Base-by-base conservation (phyloP, 1,140 invertebrate genomes). In the Sycophaga agraensis region DNA sequence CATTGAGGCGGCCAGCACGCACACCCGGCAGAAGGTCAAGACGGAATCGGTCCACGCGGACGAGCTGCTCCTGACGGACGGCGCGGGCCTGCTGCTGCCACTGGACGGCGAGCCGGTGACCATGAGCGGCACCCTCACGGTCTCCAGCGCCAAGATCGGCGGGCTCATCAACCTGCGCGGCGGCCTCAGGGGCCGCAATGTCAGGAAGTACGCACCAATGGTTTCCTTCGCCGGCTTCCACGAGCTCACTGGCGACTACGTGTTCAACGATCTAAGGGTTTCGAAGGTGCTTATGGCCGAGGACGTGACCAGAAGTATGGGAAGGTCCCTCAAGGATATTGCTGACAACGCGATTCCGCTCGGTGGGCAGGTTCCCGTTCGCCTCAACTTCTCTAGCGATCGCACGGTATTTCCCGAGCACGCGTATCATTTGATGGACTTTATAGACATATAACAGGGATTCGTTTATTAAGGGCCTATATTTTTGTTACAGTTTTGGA, bases 1-100 rank as follows among this genome's bases (percentile, higher is more conserved):
- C n/a, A 56, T 76, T 14, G 51, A 62, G 8, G 8, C 39, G 1
- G 67, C 66, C 5, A 54, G 61, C 0, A 58, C 48, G 26, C 39
- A 40, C 2, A 70, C 59, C 12, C 62, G 49, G 0, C 55, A 60
- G 49, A 48, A 42, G 17, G 12, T 76, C 9, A 21, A 14, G 1
- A 49, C 66, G 7, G 16, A 7, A 11, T 37, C 63, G 0, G 50
- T 68, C 1, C 65, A 22, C 63, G 58, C 64, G 1, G 67, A 63
- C 14, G 54, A 73, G 43, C 54, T 76, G 22, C 12, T 48, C 26
- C 7, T 72, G 16, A 51, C 16, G 1, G 17, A 59, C 0, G 62
- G 56, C 9, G n/a, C n/a, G n/a, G 58, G 64, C 21, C 46, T 68
- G 34, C 64, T 76, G 7, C 59, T 76, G 4, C 69, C 73, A 7